A percentile compares a stretch with the other conserved stretches of the same genome.
These are phyloP conservation scores for human DNA, from an alignment of 2,113 vertebrate species.

Conservation along the genomic window GRCh38 chr12:89962001-89962500, in stretches of 20 bases:
- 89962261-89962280: not conserved
- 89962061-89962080: not conserved
- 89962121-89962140: not conserved
- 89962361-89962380: no score
- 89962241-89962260: not conserved
- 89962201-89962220: not conserved
- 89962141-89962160: not conserved
- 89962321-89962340: not conserved
- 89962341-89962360: not conserved
- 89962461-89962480: slow-evolving; percentile 5
- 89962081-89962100: no score
- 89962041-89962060: not conserved
- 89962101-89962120: not conserved
- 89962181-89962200: not conserved
- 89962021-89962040: not conserved
- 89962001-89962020: not conserved
- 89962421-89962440: not conserved
- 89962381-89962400: no score
- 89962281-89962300: not conserved
- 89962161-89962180: not conserved
- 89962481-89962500: not conserved
- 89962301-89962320: not conserved
- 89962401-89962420: not conserved
- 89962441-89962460: not conserved
- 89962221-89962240: not conserved